Evolutionary conservation across 2,797 vertebrate genomes (phyloP).

Genomic region (Micrastur ruficollis): DNA sequence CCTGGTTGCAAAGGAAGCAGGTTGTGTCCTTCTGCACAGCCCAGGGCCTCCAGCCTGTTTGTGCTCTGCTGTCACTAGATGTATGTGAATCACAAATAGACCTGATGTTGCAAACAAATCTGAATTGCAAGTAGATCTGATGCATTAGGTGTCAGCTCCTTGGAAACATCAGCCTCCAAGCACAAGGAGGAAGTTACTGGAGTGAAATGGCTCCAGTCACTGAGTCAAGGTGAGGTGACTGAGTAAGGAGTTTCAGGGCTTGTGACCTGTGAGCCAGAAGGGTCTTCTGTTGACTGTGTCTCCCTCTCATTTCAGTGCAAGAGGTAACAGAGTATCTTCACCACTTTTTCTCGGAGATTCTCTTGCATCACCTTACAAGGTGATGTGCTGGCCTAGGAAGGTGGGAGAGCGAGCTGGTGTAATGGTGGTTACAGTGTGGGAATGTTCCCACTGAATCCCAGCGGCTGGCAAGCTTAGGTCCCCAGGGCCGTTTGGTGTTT

Average conservation of each 20-base stretch:
- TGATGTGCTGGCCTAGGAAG: not conserved
- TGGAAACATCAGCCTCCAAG: not conserved
- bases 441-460: not conserved
- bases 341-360: not conserved
- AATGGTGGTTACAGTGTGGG: not conserved
- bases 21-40: not conserved
- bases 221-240: not conserved
- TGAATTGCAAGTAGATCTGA: slow-evolving; percentile 44
- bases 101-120: not conserved
- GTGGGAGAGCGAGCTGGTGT: not conserved
- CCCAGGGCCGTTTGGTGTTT: not conserved
- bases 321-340: not conserved
- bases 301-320: not conserved
- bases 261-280: not conserved
- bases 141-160: slow-evolving; percentile 11
- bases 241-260: not conserved
- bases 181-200: not conserved
- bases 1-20: not conserved
- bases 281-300: not conserved
- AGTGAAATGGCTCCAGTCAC: not conserved
- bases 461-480: not conserved
- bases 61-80: not conserved
- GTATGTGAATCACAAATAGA: not conserved
- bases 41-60: not conserved
- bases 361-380: not conserved